Base-by-base conservation (phyloP, 2,888 invertebrate species). In the Stenolophus ochropezus region DNA sequence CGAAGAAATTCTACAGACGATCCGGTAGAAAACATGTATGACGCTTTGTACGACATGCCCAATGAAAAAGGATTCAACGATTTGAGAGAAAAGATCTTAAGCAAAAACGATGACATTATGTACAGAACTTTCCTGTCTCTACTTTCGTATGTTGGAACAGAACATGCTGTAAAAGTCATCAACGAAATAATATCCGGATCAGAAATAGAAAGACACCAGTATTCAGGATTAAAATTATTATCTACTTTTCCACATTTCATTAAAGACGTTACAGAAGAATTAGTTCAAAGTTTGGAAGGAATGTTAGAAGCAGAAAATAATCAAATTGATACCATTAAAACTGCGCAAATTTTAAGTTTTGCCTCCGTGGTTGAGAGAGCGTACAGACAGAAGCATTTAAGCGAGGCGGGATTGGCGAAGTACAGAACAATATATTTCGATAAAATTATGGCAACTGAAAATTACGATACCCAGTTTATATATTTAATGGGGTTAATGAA, bases 401-500 rank as follows among this genome's bases (percentile, higher is more conserved):
- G 27, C 33, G 16, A 69, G 14, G 25, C 69, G 2, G 49, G 27
- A 20, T 69, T 71, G 11, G 3, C 69, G 18, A 51, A 69, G 23
- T 79, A 65, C 8, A 18, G 8, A 4, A 33, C 20, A 18, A 27
- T 27, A 33, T 53, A 25, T 14, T 25, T 25, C 20, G 49, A 21
- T 16, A 27, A 25, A 16, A 65, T 33, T n/a, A n/a, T 49, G 16
- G 23, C 8, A 33, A 25, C 4, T 5, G 73, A 73, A 8, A n/a
- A 2, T 33, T 53, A 79, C 25, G 33, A 49, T 27, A 20, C 20
- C 8, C 23, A 33, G 27, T 49, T 79, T 25, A 1, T 20, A 6
- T 79, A 79, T 53, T 71, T 79, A 71, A 49, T 79, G n/a, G 53
- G 79, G 8, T 27, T 79, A 51, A 4, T 69, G n/a, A 71, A 71